A percentile compares a stretch with the other conserved stretches of the same genome.
Conservation (phyloP, 1,140 invertebrate species). For the Nephotettix cincticeps region DNA sequence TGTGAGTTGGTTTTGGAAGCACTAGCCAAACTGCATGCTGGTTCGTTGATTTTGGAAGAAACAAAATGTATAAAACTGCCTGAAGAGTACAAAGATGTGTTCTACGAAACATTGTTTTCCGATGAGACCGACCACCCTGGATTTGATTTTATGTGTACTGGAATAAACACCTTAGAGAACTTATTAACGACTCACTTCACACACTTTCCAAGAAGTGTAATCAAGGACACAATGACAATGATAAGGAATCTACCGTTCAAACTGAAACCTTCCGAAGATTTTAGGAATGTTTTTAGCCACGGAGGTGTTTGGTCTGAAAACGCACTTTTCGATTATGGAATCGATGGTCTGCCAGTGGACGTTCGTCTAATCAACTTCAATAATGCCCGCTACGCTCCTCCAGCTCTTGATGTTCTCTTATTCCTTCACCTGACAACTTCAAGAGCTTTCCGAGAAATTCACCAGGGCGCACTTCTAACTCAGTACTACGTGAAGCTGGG, state of each 20-base stretch:
- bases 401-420: conserved; percentile 20
- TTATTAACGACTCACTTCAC: neutral
- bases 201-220: neutral
- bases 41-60: conserved; percentile 24
- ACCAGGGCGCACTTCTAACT: neutral
- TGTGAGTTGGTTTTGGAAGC: conserved; percentile 12
- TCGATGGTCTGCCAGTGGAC: neutral
- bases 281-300: conserved; percentile 23
- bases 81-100: conserved; percentile 1
- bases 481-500: conserved; percentile 11
- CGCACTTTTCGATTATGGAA: conserved; percentile 8
- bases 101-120: conserved; percentile 15
- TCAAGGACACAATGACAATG: neutral
- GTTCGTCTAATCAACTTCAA: conserved; percentile 21
- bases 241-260: neutral
- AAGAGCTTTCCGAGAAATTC: conserved; percentile 9
- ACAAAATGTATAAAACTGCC: neutral
- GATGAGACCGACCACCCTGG: conserved; percentile 20
- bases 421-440: conserved; percentile 21
- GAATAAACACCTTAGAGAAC: neutral
- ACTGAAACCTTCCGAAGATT: conserved; percentile 21
- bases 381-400: conserved; percentile 17
- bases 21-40: conserved; percentile 18
- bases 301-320: conserved; percentile 3
- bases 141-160: conserved; percentile 7